Base-by-base conservation (phyloP, 2,888 invertebrate species). In the Eupithecia insigniata region DNA sequence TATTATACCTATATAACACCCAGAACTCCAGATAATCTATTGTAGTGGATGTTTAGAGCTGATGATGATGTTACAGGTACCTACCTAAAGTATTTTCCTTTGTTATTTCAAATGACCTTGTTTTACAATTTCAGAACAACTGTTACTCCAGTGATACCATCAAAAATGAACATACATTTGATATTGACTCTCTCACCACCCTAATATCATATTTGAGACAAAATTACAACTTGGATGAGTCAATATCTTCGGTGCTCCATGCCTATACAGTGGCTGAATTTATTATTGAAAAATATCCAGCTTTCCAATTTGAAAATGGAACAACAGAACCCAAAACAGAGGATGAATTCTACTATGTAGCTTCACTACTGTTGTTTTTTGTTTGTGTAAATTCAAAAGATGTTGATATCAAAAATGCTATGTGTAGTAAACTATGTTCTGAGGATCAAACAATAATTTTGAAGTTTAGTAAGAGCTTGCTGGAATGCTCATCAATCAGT, bases 401-500 rank as follows among this genome's bases (percentile, higher is more conserved):
- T 82, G 88, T 92, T n/a, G 85, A 91, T 70, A 92, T 95, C 73
- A 95, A 95, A 79, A 90, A 87, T 81, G 94, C 92, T 0, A 95
- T 95, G 95, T 95, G 95, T 78, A 89, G 87, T 65, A 93, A 92
- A 71, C 83, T 95, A 28, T 89, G 90, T 71, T 81, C 85, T n/a
- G 92, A 90, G 14, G 95, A 95, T 58, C 95, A 95, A 84, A 88
- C 95, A 73, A 91, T 87, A 28, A 95, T 95, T 78, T 88, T 95
- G 83, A 90, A 90, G 69, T 95, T 95, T 79, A 92, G 94, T 71
- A 95, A 95, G 84, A 85, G 84, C 61, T 80, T 95, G n/a, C 89
- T 95, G 87, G 90, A 94, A 7, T 91, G 92, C 76, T 87, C 91
- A 6, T 85, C 87, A 64, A 87, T 93, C 32, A 85, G 93, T 39